Percentiles rank a stretch among this genome's conserved stretches.
These are phyloP conservation scores for Microplitis manilae DNA, from an alignment of 2,888 invertebrate genomes.

Conservation along the genomic window DNA sequence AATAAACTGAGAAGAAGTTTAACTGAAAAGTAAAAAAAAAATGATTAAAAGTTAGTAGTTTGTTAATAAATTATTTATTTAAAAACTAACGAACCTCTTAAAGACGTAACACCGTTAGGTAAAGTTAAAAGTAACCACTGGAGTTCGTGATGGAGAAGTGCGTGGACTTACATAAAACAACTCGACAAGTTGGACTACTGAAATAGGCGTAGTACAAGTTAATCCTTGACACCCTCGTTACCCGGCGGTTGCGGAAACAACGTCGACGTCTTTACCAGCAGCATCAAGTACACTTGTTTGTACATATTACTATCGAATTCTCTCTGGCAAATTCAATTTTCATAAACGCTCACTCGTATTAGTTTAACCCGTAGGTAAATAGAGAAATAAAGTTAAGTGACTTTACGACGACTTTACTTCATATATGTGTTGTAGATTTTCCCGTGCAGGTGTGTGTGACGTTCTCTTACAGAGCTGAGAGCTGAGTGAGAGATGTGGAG, in stretches of 20 bases:
- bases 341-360: conserved; percentile 16
- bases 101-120: conserved; percentile 38
- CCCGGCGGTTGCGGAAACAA: background rate
- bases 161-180: background rate
- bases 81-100: conserved; percentile 28
- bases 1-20: background rate
- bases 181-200: conserved; percentile 42
- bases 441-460: background rate
- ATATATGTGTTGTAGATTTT: background rate
- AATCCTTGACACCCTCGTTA: conserved; percentile 41
- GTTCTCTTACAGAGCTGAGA: background rate
- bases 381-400: background rate
- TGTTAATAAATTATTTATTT: background rate
- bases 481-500: background rate
- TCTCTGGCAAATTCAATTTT: conserved; percentile 19
- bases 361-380: background rate
- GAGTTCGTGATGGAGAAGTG: conserved; percentile 17
- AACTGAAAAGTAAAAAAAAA: background rate
- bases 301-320: conserved; percentile 19
- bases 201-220: conserved; percentile 45
- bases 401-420: background rate
- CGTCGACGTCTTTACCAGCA: background rate
- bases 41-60: background rate
- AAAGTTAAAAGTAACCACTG: background rate
- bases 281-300: background rate